Evolutionary conservation across 1,140 invertebrate genomes (phyloP), one percentile per base, ranked within the genome.

Genomic region (Thrips palmi): DNA sequence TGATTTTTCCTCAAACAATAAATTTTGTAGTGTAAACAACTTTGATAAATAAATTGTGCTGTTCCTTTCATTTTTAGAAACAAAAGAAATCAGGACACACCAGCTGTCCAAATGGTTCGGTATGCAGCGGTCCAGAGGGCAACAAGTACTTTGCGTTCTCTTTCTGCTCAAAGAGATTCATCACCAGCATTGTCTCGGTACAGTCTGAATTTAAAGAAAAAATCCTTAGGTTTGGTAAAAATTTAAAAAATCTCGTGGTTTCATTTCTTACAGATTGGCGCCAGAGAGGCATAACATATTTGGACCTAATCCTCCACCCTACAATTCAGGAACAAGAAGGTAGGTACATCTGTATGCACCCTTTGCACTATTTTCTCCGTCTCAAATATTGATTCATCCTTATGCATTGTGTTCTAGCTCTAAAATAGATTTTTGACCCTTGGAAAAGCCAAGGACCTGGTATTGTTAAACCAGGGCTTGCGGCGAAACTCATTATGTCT

Each of bases 111-210:
- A 36, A 48, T 56, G 47, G 47, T 52, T 3, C 53, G 53, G 40
- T 55, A 56, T 34, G 46, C 50, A 30, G 50, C 53, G 18, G 48
- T 54, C 6, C 51, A 56, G 10, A 40, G 51, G 34, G 53, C 51
- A 15, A 50, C 45, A 2, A 41, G 39, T 29, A 53, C 50, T 37
- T 38, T 56, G 4, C 43, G 52, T 15, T 48, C 47, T 21, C 28
- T 55, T 21, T 51, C 49, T 22, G 43, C 40, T 12, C 44, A 44
- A 17, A 36, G 49, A 10, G 39, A 46, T 36, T 39, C 42, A 14
- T 14, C n/a, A 8, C 17, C 18, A 4, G 19, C 17, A 6, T 19
- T 18, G 7, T 11, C 14, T 18, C 19, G 33, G 33, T 17, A 34
- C n/a, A 11, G 11, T 5, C 11, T 15, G 15, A 11, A 11, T 15